Base-by-base conservation (phyloP, 2,888 invertebrate species). In the Eupeodes latifasciatus region DNA sequence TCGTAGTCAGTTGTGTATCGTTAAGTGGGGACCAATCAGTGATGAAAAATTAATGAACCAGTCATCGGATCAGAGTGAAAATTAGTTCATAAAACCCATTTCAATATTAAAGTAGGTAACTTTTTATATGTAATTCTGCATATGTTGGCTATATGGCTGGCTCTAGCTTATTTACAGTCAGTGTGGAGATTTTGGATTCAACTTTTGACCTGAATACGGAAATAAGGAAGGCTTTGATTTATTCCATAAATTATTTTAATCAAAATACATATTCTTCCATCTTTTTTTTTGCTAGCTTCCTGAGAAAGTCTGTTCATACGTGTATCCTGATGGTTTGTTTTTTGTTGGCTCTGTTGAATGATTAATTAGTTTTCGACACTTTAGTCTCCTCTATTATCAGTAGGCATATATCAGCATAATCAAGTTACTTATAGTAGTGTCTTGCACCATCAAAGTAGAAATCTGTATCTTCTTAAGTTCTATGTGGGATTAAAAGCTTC, bases 341-440 rank as follows among this genome's bases (percentile, higher is more conserved):
- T 51, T n/a, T 5, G 1, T 16, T 5, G 1, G 1, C 16, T n/a
- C n/a, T 51, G 59, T 16, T 77, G 76, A 59, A 84, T 77, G 1
- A 51, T 76, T 84, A 55, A 87, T 84, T 57, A 67, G 77, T 77
- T 74, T 67, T 67, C 19, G 14, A 74, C 80, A 81, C 84, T 62
- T 57, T 27, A 66, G 66, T 66, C 66, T 40, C n/a, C 40, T 62
- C 40, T 62, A 14, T 55, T 4, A 69, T 40, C 40, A 40, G 40
- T 40, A 40, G 40, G n/a, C 53, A 12, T 36, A 67, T 53, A 59
- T 72, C 59, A 59, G 59, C 57, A 72, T 72, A 72, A 72, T 59
- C 47, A 10, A 59, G 72, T 72, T 57, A 59, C 27, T 57, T 16
- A 59, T 27, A 27, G 27, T 3, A 27, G 27, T 27, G 6, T 72